Conservation (phyloP, 2,113 vertebrate species). For the Rhinoptilus africanus region DNA sequence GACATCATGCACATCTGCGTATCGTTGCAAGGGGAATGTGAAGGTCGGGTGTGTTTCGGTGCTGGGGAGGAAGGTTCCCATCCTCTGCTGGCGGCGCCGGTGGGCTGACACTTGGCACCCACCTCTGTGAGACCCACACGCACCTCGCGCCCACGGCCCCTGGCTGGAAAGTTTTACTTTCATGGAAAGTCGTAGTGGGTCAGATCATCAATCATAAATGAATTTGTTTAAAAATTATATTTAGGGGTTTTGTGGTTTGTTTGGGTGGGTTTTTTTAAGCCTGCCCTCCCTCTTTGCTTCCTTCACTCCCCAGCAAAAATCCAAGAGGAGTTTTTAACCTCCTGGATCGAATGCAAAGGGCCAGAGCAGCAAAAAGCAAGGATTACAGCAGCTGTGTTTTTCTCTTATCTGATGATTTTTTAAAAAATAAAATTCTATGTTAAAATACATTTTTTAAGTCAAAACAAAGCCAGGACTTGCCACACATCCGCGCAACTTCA, state of each 20-base stretch:
- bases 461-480: not conserved
- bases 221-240: not conserved
- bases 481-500: not conserved
- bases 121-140: rapidly evolving
- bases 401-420: not conserved
- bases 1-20: not conserved
- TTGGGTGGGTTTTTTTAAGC: not conserved
- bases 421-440: not conserved
- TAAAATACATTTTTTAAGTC: not conserved
- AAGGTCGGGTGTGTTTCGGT: rapidly evolving
- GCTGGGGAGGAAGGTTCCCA: not conserved
- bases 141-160: rapidly evolving
- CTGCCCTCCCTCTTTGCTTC: not conserved
- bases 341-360: not conserved
- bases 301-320: not conserved
- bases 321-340: not conserved
- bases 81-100: rapidly evolving
- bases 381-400: not conserved
- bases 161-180: not conserved
- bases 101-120: not conserved
- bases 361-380: not conserved
- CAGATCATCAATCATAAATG: not conserved
- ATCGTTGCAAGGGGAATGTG: not conserved
- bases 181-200: not conserved
- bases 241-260: not conserved